phyloP scores from a whole-genome alignment of 2,113 vertebrate genomes.

The Mesembrinibis cayennensis region DNA sequence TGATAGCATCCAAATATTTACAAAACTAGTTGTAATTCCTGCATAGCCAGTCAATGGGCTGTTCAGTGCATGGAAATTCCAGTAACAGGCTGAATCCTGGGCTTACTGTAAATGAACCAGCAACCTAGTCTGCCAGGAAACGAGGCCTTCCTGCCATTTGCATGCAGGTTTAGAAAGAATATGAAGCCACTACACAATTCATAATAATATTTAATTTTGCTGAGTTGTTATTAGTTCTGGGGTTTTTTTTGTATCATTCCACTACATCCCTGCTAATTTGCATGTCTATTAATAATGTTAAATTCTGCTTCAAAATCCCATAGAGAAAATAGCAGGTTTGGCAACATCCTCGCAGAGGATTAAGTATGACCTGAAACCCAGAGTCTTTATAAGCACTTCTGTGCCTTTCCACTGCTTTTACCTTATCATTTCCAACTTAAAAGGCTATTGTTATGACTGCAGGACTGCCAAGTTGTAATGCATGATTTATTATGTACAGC shows the following conservation, averaged over 20 bases:
- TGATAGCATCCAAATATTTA: not conserved
- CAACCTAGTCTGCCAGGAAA: not conserved
- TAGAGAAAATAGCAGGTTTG: not conserved
- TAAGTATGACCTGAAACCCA: not conserved
- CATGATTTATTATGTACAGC: conserved; percentile 31
- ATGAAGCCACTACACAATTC: not conserved
- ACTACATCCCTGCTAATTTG: not conserved
- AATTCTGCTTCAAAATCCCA: not conserved
- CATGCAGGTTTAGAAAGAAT: not conserved
- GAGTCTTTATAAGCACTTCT: not conserved
- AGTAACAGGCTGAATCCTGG: not conserved
- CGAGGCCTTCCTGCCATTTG: not conserved
- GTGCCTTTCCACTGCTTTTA: not conserved
- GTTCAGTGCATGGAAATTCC: not conserved
- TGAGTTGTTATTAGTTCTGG: not conserved
- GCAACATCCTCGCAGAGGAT: not conserved
- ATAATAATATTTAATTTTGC: not conserved
- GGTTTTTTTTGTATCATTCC: not conserved
- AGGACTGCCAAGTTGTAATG: not conserved
- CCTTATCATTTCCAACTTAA: not conserved
- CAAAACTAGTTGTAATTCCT: not conserved
- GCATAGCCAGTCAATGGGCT: not conserved
- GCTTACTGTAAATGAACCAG: not conserved
- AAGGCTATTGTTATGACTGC: not conserved
- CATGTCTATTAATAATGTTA: not conserved